A percentile compares a stretch with the other conserved stretches of the same genome.
phyloP scores from a whole-genome alignment of 1,140 invertebrate genomes.

The Lepidurus couesii region DNA sequence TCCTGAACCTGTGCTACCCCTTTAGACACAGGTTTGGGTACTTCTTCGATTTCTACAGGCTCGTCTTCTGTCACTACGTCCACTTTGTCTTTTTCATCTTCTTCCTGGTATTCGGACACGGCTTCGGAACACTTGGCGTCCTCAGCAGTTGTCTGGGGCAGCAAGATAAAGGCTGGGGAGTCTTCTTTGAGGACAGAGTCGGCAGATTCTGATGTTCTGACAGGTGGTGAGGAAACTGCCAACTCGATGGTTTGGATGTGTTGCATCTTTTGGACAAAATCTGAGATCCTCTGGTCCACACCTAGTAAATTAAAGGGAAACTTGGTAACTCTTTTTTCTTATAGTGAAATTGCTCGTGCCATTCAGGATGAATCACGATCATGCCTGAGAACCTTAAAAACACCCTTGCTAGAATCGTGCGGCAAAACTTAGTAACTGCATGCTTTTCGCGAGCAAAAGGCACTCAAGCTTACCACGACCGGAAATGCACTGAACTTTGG shows the following conservation, averaged over 20 bases:
- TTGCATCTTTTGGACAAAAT: background rate
- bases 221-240: background rate
- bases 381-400: background rate
- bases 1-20: background rate
- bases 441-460: background rate
- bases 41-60: background rate
- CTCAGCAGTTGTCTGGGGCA: background rate
- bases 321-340: background rate
- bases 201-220: background rate
- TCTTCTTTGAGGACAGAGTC: background rate
- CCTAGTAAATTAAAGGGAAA: background rate
- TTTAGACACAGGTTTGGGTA: background rate
- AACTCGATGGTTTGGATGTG: background rate
- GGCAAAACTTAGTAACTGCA: background rate
- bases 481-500: background rate
- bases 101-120: background rate
- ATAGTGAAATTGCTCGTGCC: background rate
- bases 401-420: background rate
- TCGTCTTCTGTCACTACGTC: slow-evolving; percentile 17
- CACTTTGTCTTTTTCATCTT: slow-evolving; percentile 4
- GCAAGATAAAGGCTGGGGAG: background rate
- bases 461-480: background rate
- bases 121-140: background rate
- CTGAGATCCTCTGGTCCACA: slow-evolving; percentile 7
- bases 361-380: background rate